Percentiles rank a stretch among this genome's conserved stretches.
Evolutionary conservation across 1,140 invertebrate genomes (phyloP).

Genomic region (Aethina tumida): DNA sequence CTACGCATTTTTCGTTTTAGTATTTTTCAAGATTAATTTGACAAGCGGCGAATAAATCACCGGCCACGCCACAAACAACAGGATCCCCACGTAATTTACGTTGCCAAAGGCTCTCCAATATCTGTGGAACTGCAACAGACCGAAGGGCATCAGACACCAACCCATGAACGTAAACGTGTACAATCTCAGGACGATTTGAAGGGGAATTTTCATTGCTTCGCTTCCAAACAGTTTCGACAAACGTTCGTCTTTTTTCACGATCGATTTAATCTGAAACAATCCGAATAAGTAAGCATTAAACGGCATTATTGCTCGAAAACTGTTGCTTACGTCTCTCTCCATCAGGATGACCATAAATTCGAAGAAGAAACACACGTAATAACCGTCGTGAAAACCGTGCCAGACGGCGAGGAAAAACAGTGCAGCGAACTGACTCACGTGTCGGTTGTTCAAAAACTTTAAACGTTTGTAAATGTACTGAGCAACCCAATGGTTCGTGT

Average conservation of each 20-base stretch:
- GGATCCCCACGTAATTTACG: slow-evolving; percentile 53
- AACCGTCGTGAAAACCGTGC: slow-evolving; percentile 87
- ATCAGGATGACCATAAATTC: slow-evolving; percentile 83
- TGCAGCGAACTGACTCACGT: slow-evolving; percentile 72
- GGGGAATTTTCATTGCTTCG: slow-evolving; percentile 29
- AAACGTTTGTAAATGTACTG: slow-evolving; percentile 89
- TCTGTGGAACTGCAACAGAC: slow-evolving; percentile 55
- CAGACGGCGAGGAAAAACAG: slow-evolving; percentile 82
- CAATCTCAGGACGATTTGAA: slow-evolving; percentile 54
- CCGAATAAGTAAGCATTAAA: slow-evolving; percentile 1
- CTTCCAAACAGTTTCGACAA: slow-evolving; percentile 39
- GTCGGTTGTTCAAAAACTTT: slow-evolving; percentile 77
- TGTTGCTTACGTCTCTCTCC: slow-evolving; percentile 70
- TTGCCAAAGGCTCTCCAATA: slow-evolving; percentile 52
- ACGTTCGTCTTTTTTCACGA: slow-evolving; percentile 41
- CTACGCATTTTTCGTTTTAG: no score
- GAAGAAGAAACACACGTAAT: slow-evolving; percentile 85
- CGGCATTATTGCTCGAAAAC: neutral
- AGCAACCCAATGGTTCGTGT: slow-evolving; percentile 86
- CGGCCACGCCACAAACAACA: slow-evolving; percentile 52
- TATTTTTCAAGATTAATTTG: slow-evolving; percentile 13
- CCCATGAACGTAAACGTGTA: slow-evolving; percentile 78
- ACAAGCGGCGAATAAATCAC: slow-evolving; percentile 38
- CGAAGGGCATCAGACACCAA: slow-evolving; percentile 74
- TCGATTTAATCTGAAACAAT: slow-evolving; percentile 41